Evolutionary conservation across 1,140 invertebrate genomes (phyloP), one percentile per base, ranked within the genome.

Genomic region (Heterodera schachtii): DNA sequence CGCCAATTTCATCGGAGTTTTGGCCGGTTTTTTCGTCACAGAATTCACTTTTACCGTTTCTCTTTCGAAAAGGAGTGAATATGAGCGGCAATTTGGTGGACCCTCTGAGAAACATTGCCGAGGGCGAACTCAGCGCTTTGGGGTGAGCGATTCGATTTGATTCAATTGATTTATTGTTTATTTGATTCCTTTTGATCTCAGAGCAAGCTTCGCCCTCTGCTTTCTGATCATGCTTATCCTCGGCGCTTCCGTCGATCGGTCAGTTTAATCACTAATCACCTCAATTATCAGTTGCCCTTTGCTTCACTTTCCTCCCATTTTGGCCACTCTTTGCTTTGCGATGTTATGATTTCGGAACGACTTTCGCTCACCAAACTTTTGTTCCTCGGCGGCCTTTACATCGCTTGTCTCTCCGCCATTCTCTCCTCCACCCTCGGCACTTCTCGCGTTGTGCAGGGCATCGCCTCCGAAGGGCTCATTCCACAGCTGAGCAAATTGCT

Each of bases 21-120:
- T 98, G 80, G 95, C 96, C 69, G 96, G 96, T 69, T 95, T 60
- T 16, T 21, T 31, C 43, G 64, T 31, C 41, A 31, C 31, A 31
- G 31, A 13, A n/a, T 43, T 9, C 21, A 16, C 64, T 31, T 79
- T 41, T 11, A 44, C 6, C 8, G 19, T 31, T 41, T 49, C 46
- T 52, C 66, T 76, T 81, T 31, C 31, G 31, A 31, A 31, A 31
- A 85, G 84, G 87, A n/a, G 91, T 98, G 84, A 98, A 98, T 90
- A 98, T 98, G 96, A 96, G 95, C 90, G 96, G 96, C 16, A 96
- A 98, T 91, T 92, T 98, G 67, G 93, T 93, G 79, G 94, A 96
- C 87, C 96, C 96, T 0, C 94, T 94, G 13, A 93, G 93, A 69
- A 95, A 96, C 90, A 98, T 98, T 88, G 95, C 96, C 4, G 94